Evolutionary conservation across 2,888 invertebrate species (phyloP), one percentile per base, ranked within the genome.

Genomic region (Muscina levida): DNA sequence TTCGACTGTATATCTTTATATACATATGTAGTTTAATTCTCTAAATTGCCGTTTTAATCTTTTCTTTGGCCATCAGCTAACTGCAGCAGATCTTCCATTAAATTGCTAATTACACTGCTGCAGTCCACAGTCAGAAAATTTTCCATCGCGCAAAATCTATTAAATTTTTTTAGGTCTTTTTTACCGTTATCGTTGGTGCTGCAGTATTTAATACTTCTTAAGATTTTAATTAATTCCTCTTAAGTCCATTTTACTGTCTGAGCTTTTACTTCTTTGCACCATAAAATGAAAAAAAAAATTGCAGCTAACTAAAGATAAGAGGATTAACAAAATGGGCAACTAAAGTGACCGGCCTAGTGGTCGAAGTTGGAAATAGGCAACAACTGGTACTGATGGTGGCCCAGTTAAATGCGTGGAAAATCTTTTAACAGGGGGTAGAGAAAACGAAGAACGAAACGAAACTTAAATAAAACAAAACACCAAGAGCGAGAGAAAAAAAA

Each of bases 151-250:
- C n/a, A n/a, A n/a, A n/a, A n/a, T n/a, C n/a, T n/a, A n/a, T 46
- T 62, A 44, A 67, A 19, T 75, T 78, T 13, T n/a, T n/a, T n/a
- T n/a, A n/a, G n/a, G n/a, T n/a, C n/a, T n/a, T n/a, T n/a, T 17
- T 51, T 51, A 15, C 3, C 31, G 57, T 2, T 13, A 19, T 17
- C 10, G 37, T 37, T 37, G 37, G 11, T 17, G 17, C 37, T 17
- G 39, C 10, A 2, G 39, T 19, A 17, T 59, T 59, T 37, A 59
- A 37, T 17, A 59, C 59, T 37, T 66, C 73, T 73, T 57, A 77
- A 80, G 65, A 57, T 77, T 67, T 80, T 77, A 80, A 80, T 77
- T 77, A 80, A 80, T 77, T 77, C 77, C 71, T 73, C 68, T 73
- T 80, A 70, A 73, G 73, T 57, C 37, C 51, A 65, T 73, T 80